These are phyloP conservation scores for Aphaenogaster floridana DNA, from an alignment of 1,140 invertebrate species.

Conservation along the genomic window DNA sequence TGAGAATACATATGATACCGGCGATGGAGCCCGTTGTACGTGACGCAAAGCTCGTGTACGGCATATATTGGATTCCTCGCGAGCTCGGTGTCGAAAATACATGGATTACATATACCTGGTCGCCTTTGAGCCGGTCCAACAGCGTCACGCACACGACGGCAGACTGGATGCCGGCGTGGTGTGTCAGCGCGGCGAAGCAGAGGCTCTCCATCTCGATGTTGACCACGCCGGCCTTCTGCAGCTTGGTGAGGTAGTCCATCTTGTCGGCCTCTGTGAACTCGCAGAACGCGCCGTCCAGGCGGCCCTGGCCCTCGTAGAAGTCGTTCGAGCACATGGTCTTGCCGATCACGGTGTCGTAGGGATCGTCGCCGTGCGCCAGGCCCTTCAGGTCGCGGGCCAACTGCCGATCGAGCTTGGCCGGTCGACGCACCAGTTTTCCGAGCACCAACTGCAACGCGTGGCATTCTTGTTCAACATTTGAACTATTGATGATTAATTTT, in stretches of 20 bases:
- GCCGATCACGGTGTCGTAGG: conserved; percentile 95
- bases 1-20: neutral
- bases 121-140: conserved; percentile 97
- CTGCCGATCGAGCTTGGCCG: conserved; percentile 93
- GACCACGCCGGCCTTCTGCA: conserved; percentile 93
- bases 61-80: neutral
- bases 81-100: neutral
- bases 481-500: neutral
- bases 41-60: neutral
- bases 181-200: conserved; percentile 96
- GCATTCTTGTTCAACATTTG: neutral
- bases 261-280: conserved; percentile 97
- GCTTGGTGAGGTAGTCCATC: conserved; percentile 93
- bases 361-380: conserved; percentile 90
- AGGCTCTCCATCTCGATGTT: conserved; percentile 99
- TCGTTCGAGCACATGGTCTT: conserved; percentile 98
- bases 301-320: conserved; percentile 98
- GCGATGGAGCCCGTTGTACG: neutral
- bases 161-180: conserved; percentile 97
- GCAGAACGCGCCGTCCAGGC: conserved; percentile 98
- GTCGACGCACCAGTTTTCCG: conserved; percentile 94
- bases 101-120: conserved; percentile 91
- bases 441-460: conserved; percentile 91
- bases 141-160: conserved; percentile 97
- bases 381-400: conserved; percentile 93